These are phyloP conservation scores for Hyposoter dolosus DNA, from an alignment of 2,888 invertebrate species.

Conservation along the genomic window DNA sequence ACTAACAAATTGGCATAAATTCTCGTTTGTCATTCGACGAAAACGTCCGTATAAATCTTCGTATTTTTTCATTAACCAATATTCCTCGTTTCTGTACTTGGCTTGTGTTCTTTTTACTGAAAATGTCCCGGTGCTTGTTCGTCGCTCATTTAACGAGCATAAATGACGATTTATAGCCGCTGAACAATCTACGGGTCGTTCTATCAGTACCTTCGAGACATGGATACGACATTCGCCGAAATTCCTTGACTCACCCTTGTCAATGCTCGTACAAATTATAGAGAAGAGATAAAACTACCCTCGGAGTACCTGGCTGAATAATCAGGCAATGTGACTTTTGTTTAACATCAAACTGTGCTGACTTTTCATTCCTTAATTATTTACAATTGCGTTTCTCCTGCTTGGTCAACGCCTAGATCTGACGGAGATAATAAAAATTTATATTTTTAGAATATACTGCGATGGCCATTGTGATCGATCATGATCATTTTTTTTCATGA, in stretches of 20 bases:
- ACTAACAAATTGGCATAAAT: slow-evolving; percentile 36
- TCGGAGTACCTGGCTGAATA: background rate
- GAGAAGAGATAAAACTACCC: slow-evolving; percentile 19
- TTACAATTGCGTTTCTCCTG: background rate
- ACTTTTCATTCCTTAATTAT: background rate
- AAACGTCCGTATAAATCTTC: slow-evolving; percentile 29
- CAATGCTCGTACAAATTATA: slow-evolving; percentile 65
- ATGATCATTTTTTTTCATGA: background rate
- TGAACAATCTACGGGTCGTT: slow-evolving; percentile 37
- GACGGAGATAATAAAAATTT: background rate
- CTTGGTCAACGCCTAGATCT: background rate
- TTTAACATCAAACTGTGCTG: background rate
- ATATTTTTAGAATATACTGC: background rate
- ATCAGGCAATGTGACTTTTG: background rate
- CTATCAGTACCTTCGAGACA: slow-evolving; percentile 41
- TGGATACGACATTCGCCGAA: slow-evolving; percentile 24
- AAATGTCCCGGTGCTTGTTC: slow-evolving; percentile 5
- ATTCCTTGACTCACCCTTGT: slow-evolving; percentile 52
- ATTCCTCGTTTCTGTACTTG: slow-evolving; percentile 26
- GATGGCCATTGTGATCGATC: background rate
- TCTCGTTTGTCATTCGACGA: slow-evolving; percentile 42
- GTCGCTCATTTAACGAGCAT: slow-evolving; percentile 40
- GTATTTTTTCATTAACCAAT: slow-evolving; percentile 60
- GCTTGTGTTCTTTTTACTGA: slow-evolving; percentile 14
- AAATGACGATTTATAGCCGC: slow-evolving; percentile 67